Evolutionary conservation across 2,113 vertebrate species (phyloP).

Genomic region (Embiotoca jacksoni): DNA sequence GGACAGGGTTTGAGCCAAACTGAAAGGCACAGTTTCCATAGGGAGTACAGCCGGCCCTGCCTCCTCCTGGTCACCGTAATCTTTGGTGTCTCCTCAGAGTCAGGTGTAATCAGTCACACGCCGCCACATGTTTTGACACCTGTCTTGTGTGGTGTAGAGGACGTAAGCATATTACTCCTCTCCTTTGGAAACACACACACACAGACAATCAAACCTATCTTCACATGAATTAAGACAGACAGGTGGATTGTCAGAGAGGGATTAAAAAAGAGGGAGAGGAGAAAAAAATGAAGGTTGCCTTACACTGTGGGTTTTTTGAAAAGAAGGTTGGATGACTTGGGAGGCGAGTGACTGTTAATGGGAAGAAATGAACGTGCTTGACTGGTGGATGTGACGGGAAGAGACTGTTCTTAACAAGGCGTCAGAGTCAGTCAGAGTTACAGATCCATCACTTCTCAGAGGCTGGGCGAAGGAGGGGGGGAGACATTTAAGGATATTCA

Average conservation of each 20-base stretch:
- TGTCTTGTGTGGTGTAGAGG: conserved; percentile 71
- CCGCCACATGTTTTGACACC: conserved; percentile 77
- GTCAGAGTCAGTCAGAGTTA: conserved; percentile 85
- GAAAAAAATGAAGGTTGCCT: conserved; percentile 66
- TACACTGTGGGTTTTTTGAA: conserved; percentile 76
- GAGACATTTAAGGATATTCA: conserved; percentile 77
- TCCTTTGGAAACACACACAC: conserved; percentile 65
- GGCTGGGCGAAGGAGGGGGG: conserved; percentile 51
- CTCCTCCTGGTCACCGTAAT: conserved; percentile 74
- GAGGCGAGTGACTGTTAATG: conserved; percentile 81
- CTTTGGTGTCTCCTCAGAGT: conserved; percentile 74
- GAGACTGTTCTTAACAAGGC: conserved; percentile 86
- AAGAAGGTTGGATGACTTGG: conserved; percentile 67
- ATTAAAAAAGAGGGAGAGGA: conserved; percentile 74
- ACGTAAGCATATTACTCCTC: conserved; percentile 72
- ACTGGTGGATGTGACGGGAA: conserved; percentile 85
- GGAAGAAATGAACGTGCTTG: conserved; percentile 83
- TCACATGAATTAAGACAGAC: conserved; percentile 80
- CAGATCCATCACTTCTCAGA: conserved; percentile 84
- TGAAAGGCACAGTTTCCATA: conserved; percentile 72
- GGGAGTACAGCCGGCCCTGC: conserved; percentile 58
- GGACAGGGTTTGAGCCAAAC: conserved; percentile 74
- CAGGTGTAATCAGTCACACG: conserved; percentile 79
- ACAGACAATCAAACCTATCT: conserved; percentile 75
- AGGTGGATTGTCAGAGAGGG: conserved; percentile 80